phyloP scores from a whole-genome alignment of 2,888 invertebrate species.

The Cheilosia urbana region DNA sequence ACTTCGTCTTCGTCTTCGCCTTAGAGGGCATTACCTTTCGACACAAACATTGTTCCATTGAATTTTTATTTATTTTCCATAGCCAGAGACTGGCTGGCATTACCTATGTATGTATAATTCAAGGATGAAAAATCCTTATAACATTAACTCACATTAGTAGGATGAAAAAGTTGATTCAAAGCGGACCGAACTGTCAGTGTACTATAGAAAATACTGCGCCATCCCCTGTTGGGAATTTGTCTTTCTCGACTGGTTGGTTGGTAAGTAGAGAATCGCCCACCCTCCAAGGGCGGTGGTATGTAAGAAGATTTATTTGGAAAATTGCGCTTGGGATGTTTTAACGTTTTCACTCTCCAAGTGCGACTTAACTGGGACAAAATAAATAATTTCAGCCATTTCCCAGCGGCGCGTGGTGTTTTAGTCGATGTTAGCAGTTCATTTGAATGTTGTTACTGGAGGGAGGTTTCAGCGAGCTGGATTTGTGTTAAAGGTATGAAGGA shows the following conservation, averaged over 20 bases:
- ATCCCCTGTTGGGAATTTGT: conserved; percentile 62
- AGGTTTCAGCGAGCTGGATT: neutral
- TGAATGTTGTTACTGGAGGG: conserved; percentile 38
- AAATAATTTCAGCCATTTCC: conserved; percentile 67
- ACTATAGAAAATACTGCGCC: neutral
- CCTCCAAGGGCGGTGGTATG: conserved; percentile 27
- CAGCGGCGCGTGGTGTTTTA: conserved; percentile 9
- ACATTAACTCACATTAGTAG: conserved; percentile 74
- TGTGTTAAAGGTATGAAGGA: too few species aligned
- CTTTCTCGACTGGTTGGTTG: conserved; percentile 58
- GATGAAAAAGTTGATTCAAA: conserved; percentile 65
- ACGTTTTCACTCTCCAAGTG: conserved; percentile 62
- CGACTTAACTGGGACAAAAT: conserved; percentile 73
- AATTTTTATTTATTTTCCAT: conserved; percentile 74
- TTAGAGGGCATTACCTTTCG: conserved; percentile 64
- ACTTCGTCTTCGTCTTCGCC: too few species aligned
- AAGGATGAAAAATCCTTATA: conserved; percentile 74
- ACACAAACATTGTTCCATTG: conserved; percentile 72
- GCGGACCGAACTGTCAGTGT: neutral
- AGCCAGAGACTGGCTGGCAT: conserved; percentile 59
- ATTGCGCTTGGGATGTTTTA: conserved; percentile 74
- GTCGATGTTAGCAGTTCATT: conserved; percentile 48
- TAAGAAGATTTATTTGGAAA: conserved; percentile 75
- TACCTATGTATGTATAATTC: conserved; percentile 73
- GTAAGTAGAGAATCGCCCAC: conserved; percentile 20